Percentiles rank a stretch among this genome's conserved stretches.
These are phyloP conservation scores for Byasa hedistus DNA, from an alignment of 2,888 invertebrate genomes.

Conservation along the genomic window DNA sequence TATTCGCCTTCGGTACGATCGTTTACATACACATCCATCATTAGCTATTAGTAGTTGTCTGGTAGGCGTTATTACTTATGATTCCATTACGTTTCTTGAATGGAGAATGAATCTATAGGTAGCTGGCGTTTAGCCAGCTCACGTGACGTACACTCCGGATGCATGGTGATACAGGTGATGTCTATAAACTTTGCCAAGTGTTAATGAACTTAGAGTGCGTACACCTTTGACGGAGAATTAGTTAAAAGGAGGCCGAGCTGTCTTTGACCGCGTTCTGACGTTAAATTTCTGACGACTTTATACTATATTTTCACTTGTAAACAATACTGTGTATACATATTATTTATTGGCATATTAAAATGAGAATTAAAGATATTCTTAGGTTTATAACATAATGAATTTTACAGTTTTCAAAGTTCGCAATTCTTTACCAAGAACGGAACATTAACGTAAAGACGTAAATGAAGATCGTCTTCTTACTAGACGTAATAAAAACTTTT, in stretches of 20 bases:
- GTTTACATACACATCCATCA: not conserved
- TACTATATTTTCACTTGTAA: not conserved
- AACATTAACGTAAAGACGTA: no score
- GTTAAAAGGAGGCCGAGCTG: constrained; percentile 13
- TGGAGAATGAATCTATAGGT: constrained; percentile 44
- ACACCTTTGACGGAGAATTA: constrained; percentile 38
- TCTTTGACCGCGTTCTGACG: constrained; percentile 26
- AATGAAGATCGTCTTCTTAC: no score
- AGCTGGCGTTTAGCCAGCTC: constrained; percentile 53
- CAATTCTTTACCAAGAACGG: no score
- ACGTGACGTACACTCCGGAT: constrained; percentile 40
- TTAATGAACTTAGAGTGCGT: constrained; percentile 69
- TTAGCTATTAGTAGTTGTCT: not conserved
- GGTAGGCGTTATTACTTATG: constrained; percentile 18
- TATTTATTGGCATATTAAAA: not conserved
- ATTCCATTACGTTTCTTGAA: constrained; percentile 38
- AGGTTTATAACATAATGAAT: no score
- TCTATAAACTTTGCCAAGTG: constrained; percentile 61
- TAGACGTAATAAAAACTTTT: no score
- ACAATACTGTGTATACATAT: not conserved
- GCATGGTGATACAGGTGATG: constrained; percentile 62
- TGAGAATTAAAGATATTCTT: not conserved
- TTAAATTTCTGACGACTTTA: not conserved
- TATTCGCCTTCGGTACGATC: no score
- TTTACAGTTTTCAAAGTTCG: no score